A percentile compares a stretch with the other conserved stretches of the same genome.
phyloP scores from a whole-genome alignment of 2,888 invertebrate genomes.

The Campaea margaritaria region DNA sequence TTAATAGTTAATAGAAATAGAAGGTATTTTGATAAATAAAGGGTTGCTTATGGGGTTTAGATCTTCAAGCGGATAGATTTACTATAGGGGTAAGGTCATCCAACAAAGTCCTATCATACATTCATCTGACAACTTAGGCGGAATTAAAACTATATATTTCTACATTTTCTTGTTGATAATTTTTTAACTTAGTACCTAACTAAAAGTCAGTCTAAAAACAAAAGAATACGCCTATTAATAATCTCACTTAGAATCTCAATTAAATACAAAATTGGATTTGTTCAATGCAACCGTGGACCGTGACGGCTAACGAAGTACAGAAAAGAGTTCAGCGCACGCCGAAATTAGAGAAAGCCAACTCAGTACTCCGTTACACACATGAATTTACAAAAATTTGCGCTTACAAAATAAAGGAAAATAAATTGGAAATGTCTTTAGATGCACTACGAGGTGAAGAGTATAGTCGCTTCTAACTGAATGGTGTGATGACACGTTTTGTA shows the following conservation, averaged over 20 bases:
- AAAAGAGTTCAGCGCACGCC: slow-evolving; percentile 66
- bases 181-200: too few relatives aligned
- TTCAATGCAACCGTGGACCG: slow-evolving; percentile 36
- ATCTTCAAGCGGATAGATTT: too few relatives aligned
- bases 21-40: too few relatives aligned
- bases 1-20: too few relatives aligned
- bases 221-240: slow-evolving; percentile 12
- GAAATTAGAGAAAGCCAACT: slow-evolving; percentile 76
- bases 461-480: background rate
- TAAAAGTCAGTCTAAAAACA: too few relatives aligned
- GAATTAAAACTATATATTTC: too few relatives aligned
- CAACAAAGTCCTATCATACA: too few relatives aligned
- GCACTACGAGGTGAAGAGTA: background rate
- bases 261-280: slow-evolving; percentile 39
- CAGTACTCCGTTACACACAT: slow-evolving; percentile 70
- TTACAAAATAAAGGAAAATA: slow-evolving; percentile 28
- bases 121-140: too few relatives aligned
- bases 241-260: slow-evolving; percentile 31
- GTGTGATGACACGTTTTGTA: background rate
- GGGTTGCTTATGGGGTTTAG: too few relatives aligned
- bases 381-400: slow-evolving; percentile 60
- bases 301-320: slow-evolving; percentile 46
- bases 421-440: slow-evolving; percentile 3
- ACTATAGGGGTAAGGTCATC: background rate
- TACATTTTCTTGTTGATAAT: too few relatives aligned